A percentile compares a stretch with the other conserved stretches of the same genome.
phyloP scores from a whole-genome alignment of 2,888 invertebrate genomes.

The Metacarcinus magister region DNA sequence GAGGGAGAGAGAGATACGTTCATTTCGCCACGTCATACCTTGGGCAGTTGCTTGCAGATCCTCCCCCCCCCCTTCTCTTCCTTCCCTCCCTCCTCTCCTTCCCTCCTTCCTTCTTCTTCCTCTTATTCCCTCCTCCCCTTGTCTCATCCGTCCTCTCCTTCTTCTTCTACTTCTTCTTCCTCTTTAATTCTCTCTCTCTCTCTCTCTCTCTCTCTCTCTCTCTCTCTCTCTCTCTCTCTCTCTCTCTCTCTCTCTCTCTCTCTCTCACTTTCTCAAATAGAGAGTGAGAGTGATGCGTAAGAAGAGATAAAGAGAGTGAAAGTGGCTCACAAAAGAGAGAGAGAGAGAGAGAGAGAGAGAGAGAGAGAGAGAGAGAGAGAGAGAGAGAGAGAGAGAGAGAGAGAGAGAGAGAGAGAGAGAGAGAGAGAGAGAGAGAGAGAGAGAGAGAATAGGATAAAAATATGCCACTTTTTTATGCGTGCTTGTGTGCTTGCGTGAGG shows the following conservation, averaged over 20 bases:
- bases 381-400: not conserved
- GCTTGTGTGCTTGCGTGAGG: not conserved
- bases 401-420: not conserved
- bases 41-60: not conserved
- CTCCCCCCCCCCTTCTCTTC: not conserved
- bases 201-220: too few species aligned
- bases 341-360: too few species aligned
- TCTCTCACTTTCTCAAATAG: too few species aligned
- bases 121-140: not conserved
- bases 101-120: not conserved
- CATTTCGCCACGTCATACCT: conserved; percentile 22
- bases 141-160: not conserved
- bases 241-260: too few species aligned
- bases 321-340: too few species aligned
- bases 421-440: conserved; percentile 26
- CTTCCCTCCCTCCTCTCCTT: not conserved
- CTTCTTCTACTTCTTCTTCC: not conserved
- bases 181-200: not conserved
- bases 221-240: too few species aligned
- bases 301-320: too few species aligned
- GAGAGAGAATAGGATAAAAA: not conserved
- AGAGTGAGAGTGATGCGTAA: too few species aligned
- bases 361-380: not conserved
- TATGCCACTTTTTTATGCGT: not conserved
- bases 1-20: conserved; percentile 12